Evolutionary conservation across 2,888 invertebrate species (phyloP).

Genomic region (Dryocosmus kuriphilus): DNA sequence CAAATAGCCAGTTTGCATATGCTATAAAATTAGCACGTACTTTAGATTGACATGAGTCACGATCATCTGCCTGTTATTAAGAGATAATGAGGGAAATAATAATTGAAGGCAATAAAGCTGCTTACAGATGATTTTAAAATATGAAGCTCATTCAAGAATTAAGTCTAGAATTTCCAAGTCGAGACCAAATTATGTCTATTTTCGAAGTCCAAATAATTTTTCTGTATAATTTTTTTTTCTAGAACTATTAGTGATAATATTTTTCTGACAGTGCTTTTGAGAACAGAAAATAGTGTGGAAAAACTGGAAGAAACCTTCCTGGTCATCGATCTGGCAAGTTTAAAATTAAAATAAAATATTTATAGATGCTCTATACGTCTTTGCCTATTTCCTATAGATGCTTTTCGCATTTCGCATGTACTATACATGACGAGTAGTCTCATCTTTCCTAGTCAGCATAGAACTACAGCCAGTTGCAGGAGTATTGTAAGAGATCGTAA

Average conservation of each 20-base stretch:
- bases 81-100: slow-evolving; percentile 55
- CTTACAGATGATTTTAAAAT: slow-evolving; percentile 57
- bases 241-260: background rate
- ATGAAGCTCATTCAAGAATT: slow-evolving; percentile 38
- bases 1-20: background rate
- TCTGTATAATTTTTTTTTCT: background rate
- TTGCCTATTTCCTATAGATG: background rate
- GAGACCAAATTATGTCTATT: background rate
- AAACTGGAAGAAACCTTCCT: background rate
- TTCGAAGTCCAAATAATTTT: background rate
- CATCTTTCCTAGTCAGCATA: slow-evolving; percentile 18
- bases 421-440: slow-evolving; percentile 1
- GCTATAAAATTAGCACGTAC: slow-evolving; percentile 20
- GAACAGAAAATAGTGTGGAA: background rate
- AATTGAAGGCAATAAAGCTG: slow-evolving; percentile 66
- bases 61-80: slow-evolving; percentile 51
- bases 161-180: background rate
- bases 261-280: background rate
- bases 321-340: background rate
- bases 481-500: slow-evolving; percentile 35
- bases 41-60: slow-evolving; percentile 61
- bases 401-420: background rate
- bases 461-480: slow-evolving; percentile 13
- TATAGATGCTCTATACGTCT: background rate
- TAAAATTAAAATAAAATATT: slow-evolving; percentile 14